Evolutionary conservation across 2,113 vertebrate species (phyloP).

Genomic region (Paralichthys olivaceus): DNA sequence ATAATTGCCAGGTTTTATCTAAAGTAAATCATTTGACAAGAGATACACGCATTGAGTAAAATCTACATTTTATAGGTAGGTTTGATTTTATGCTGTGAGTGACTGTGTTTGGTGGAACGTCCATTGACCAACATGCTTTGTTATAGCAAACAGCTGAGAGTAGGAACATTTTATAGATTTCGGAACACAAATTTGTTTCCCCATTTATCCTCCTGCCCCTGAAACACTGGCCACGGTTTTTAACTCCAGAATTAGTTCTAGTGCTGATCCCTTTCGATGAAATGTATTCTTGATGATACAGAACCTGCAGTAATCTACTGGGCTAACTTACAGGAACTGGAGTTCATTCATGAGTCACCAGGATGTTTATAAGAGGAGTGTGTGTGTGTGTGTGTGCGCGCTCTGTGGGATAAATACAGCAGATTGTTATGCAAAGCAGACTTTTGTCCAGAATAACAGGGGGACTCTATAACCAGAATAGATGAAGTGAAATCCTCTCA

Average conservation of each 20-base stretch:
- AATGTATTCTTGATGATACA: neutral
- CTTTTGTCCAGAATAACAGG: slow-evolving; percentile 58
- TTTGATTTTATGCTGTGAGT: neutral
- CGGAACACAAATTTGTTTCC: too few species aligned
- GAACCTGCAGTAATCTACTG: slow-evolving; percentile 28
- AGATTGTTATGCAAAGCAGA: slow-evolving; percentile 56
- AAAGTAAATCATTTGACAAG: neutral
- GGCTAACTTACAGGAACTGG: slow-evolving; percentile 26
- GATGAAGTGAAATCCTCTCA: slow-evolving; percentile 57
- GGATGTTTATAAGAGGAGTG: slow-evolving; percentile 44
- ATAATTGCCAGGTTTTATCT: neutral
- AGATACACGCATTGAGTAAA: neutral
- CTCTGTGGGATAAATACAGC: slow-evolving; percentile 35
- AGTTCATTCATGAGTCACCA: slow-evolving; percentile 47
- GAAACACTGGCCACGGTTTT: neutral
- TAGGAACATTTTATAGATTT: too few species aligned
- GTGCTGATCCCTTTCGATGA: slow-evolving; percentile 1
- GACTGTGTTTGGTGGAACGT: too few species aligned
- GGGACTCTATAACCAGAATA: slow-evolving; percentile 45
- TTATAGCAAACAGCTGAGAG: too few species aligned
- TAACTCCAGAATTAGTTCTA: neutral
- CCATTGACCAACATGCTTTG: too few species aligned
- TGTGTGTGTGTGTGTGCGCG: neutral
- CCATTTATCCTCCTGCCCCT: neutral
- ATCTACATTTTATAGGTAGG: neutral